Conservation (phyloP, 2,797 vertebrate species). For the Pteronotus mesoamericanus region DNA sequence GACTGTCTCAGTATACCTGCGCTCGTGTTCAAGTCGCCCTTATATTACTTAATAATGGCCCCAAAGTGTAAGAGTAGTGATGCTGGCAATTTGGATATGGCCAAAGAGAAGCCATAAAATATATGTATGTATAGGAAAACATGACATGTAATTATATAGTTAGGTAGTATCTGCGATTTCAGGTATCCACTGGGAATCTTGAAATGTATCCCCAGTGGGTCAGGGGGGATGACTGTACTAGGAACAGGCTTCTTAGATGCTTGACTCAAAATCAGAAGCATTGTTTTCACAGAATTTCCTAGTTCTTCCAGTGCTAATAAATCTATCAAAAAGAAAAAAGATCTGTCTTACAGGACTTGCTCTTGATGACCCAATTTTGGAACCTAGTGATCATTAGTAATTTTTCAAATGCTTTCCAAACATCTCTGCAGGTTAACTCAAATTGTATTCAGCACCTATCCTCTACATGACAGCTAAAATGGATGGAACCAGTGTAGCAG, state of each 20-base stretch:
- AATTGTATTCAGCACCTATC: neutral
- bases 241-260: neutral
- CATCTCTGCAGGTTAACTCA: constrained; percentile 41
- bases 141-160: neutral
- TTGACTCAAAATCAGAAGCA: neutral
- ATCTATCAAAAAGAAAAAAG: constrained; percentile 26
- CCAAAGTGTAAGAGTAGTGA: too few species aligned
- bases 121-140: neutral
- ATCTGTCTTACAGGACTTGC: neutral
- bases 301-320: neutral
- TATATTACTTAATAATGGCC: neutral
- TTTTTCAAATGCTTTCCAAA: constrained; percentile 50
- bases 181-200: neutral
- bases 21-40: neutral
- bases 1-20: neutral
- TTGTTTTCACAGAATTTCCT: neutral
- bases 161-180: neutral
- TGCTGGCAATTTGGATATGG: neutral
- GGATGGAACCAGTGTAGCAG: neutral
- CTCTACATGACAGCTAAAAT: neutral
- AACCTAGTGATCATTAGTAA: neutral
- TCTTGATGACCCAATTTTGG: constrained; percentile 17
- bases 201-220: neutral
- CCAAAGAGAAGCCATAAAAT: neutral
- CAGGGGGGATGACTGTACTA: neutral